Conservation (phyloP, 2,113 vertebrate species). For the Brienomyrus brachyistius region DNA sequence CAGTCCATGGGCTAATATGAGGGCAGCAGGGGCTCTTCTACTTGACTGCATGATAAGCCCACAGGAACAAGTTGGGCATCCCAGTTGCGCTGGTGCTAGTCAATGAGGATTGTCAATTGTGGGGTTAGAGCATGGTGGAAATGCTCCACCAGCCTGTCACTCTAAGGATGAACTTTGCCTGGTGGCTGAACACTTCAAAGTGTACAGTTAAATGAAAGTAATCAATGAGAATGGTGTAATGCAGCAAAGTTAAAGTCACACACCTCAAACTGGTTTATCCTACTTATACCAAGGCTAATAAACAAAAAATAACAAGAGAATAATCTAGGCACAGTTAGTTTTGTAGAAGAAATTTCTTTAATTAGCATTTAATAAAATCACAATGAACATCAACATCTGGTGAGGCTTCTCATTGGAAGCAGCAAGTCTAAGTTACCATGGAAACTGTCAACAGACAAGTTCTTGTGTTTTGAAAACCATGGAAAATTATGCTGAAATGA, state of each 20-base stretch:
- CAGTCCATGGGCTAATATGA: neutral
- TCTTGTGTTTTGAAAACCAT: neutral
- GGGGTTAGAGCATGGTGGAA: no score
- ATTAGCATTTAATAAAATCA: neutral
- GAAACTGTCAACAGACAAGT: neutral
- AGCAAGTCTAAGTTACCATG: neutral
- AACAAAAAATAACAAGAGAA: neutral
- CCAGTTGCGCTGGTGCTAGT: no score
- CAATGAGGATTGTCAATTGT: no score
- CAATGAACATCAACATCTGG: neutral
- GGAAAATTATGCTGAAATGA: neutral
- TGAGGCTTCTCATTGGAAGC: neutral
- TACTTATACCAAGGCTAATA: neutral
- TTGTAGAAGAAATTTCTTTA: neutral
- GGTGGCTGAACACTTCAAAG: neutral
- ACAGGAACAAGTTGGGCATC: no score
- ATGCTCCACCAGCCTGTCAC: no score
- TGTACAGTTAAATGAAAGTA: neutral
- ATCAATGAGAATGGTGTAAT: neutral
- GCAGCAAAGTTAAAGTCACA: neutral
- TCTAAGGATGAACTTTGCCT: no score
- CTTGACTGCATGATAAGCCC: neutral
- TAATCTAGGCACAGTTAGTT: neutral
- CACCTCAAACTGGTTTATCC: neutral
- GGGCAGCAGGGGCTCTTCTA: neutral